Conservation (phyloP, 2,797 vertebrate genomes). For the Miichthys miiuy region DNA sequence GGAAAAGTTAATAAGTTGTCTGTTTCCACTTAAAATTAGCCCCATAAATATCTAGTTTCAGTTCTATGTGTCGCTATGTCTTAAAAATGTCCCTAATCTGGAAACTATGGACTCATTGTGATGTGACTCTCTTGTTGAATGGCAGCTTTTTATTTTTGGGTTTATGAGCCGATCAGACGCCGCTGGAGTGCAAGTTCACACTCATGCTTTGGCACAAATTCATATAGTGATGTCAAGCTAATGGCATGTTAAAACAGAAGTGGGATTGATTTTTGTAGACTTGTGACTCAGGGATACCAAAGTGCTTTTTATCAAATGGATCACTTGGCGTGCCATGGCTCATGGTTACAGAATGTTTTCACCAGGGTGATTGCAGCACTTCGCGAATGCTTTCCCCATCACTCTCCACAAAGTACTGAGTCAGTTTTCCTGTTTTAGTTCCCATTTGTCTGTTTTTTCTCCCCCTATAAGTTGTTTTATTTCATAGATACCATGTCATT, state of each 20-base stretch:
- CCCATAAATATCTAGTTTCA: not conserved
- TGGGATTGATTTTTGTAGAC: conserved; percentile 27
- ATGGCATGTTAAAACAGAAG: conserved; percentile 45
- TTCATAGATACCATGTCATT: conserved; percentile 50
- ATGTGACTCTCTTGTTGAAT: conserved; percentile 4
- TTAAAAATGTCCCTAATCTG: conserved; percentile 6
- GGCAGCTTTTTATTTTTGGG: conserved; percentile 10
- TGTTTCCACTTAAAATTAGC: not conserved
- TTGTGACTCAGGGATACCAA: conserved; percentile 42
- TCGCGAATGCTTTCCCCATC: conserved; percentile 43
- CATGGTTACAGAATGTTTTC: conserved; percentile 41
- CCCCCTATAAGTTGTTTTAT: conserved; percentile 39
- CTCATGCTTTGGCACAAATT: conserved; percentile 20
- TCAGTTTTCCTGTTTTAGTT: conserved; percentile 56
- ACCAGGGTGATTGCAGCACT: conserved; percentile 37
- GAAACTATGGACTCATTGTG: not conserved
- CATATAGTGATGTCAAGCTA: conserved; percentile 30
- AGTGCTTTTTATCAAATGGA: conserved; percentile 47
- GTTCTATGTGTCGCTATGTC: conserved; percentile 2
- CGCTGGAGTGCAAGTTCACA: not conserved
- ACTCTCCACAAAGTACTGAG: conserved; percentile 39
- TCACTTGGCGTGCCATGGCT: conserved; percentile 5
- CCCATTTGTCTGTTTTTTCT: conserved; percentile 30
- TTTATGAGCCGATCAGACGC: conserved; percentile 15
- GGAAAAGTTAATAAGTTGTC: too few relatives aligned